Conservation (phyloP, 2,113 vertebrate species). For the Leucosticte australis region DNA sequence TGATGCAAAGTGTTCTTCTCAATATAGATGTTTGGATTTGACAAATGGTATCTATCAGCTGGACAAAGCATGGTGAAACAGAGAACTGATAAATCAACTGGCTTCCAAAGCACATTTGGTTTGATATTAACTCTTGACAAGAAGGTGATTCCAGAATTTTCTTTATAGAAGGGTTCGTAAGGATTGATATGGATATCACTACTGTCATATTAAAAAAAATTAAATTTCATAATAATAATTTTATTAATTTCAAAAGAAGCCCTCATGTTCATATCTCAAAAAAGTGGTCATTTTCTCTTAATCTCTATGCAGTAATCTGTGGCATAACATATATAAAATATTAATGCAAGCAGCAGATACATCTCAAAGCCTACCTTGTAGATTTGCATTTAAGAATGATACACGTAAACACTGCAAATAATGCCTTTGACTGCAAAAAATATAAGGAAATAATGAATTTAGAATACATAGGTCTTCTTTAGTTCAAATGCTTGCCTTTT, state of each 20-base stretch:
- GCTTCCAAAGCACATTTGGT: not conserved
- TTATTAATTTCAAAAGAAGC: not conserved
- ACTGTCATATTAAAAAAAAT: not conserved
- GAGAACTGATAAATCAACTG: not conserved
- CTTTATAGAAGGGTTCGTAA: not conserved
- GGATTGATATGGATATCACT: not conserved
- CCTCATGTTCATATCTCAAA: not conserved
- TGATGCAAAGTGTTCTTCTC: not conserved
- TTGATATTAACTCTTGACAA: not conserved
- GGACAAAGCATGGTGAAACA: not conserved
- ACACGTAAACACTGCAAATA: not conserved
- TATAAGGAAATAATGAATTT: not conserved
- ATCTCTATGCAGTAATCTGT: not conserved
- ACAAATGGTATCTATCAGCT: not conserved
- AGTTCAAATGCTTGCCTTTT: not conserved
- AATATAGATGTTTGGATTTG: not conserved
- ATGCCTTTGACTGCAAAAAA: not conserved
- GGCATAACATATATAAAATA: not conserved
- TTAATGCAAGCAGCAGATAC: not conserved
- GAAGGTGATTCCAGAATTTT: not conserved
- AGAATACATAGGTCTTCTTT: not conserved
- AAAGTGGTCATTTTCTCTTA: not conserved
- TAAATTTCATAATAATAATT: not conserved
- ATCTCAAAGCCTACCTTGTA: not conserved
- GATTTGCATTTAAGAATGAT: not conserved